Conservation (phyloP, 2,797 vertebrate species). For the Fringilla coelebs region DNA sequence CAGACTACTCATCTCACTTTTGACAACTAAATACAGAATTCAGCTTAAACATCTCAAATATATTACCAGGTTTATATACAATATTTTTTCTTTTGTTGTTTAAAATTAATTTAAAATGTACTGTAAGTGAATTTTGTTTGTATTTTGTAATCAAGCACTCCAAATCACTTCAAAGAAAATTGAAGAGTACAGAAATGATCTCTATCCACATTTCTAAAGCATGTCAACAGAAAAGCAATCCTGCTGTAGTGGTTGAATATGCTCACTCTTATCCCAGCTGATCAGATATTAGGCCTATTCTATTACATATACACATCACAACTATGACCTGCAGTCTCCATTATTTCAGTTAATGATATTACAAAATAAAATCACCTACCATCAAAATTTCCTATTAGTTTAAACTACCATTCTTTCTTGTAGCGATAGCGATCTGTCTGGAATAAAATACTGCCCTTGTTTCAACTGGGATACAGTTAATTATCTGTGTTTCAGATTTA, state of each 20-base stretch:
- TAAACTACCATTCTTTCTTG: not conserved
- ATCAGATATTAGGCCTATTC: not conserved
- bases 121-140: not conserved
- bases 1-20: not conserved
- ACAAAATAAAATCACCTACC: not conserved
- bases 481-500: not conserved
- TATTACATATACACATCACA: not conserved
- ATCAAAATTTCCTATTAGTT: not conserved
- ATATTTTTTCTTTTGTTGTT: not conserved
- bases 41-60: not conserved
- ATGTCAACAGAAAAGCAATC: not conserved
- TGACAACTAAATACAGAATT: not conserved
- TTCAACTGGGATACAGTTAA: not conserved
- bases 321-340: not conserved
- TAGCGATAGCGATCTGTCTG: not conserved
- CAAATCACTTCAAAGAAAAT: not conserved
- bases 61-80: not conserved
- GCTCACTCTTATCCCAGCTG: not conserved
- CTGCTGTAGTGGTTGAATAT: not conserved
- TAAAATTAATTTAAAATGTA: not conserved
- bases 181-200: not conserved
- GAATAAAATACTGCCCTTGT: not conserved
- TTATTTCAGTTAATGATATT: not conserved
- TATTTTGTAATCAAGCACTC: not conserved
- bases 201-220: not conserved